Evolutionary conservation across 2,113 vertebrate genomes (phyloP).

Genomic region (Pterocles orientalis): DNA sequence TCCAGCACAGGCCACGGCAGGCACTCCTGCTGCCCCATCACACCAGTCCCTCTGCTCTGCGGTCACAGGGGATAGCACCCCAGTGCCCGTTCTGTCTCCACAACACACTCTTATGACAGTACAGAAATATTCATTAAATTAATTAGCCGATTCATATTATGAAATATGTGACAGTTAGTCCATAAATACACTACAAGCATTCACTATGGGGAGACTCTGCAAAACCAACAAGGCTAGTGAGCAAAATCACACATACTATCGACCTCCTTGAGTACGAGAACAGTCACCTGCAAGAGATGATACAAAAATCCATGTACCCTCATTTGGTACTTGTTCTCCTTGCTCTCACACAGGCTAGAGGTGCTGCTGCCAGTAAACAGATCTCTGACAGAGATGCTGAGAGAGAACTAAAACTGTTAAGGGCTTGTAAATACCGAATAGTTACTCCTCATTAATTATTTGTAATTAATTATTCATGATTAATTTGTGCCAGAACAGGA

Average conservation of each 20-base stretch:
- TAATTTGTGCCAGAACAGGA: constrained; percentile 65
- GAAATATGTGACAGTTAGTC: not conserved
- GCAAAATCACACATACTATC: accelerated
- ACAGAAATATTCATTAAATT: not conserved
- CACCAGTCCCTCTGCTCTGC: not conserved
- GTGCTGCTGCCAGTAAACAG: constrained; percentile 8
- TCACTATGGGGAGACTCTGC: not conserved
- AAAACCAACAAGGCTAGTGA: not conserved
- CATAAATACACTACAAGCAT: not conserved
- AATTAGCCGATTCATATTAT: accelerated
- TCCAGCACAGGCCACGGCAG: not conserved
- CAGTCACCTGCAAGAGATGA: accelerated
- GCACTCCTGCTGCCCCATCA: accelerated
- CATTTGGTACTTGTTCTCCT: not conserved
- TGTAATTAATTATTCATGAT: constrained; percentile 68
- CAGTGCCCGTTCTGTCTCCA: accelerated
- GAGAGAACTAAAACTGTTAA: constrained; percentile 41
- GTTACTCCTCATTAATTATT: constrained; percentile 66
- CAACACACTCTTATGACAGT: too few species aligned
- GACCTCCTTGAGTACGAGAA: not conserved
- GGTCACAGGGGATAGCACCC: accelerated
- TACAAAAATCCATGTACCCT: not conserved
- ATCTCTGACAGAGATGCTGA: not conserved
- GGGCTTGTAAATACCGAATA: constrained; percentile 57
- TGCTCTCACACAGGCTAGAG: not conserved